Percentiles rank a stretch among this genome's conserved stretches.
Conservation (phyloP, 2,113 vertebrate species). For the Coptodon rendalli region DNA sequence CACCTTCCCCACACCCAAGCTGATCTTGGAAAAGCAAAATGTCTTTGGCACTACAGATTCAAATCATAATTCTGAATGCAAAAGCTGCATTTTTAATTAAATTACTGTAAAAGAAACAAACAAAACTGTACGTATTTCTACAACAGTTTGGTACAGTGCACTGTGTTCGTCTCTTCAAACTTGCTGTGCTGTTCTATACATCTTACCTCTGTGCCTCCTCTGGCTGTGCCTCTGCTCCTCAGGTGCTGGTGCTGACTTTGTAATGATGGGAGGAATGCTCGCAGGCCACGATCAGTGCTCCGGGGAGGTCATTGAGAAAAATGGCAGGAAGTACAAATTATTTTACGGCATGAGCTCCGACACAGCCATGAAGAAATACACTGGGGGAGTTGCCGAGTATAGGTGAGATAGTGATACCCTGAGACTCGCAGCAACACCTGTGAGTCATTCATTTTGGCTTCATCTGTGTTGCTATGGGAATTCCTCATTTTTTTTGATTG, state of each 20-base stretch:
- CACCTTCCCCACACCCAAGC: not conserved
- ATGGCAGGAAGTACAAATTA: conserved; percentile 91
- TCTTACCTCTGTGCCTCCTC: not conserved
- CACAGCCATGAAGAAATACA: conserved; percentile 96
- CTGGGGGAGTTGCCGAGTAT: conserved; percentile 92
- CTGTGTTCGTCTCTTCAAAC: not conserved
- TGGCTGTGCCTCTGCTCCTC: not conserved
- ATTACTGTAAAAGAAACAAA: not conserved
- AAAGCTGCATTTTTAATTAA: not conserved
- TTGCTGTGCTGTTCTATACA: not conserved
- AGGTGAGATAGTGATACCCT: conserved; percentile 69
- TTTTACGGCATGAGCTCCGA: conserved; percentile 99
- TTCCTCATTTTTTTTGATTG: not conserved
- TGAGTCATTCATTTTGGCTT: not conserved
- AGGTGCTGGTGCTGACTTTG: conserved; percentile 96
- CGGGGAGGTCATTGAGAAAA: conserved; percentile 88
- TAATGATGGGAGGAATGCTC: conserved; percentile 98
- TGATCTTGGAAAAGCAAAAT: not conserved
- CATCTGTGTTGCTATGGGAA: not conserved
- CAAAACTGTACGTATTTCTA: not conserved
- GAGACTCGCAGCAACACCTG: not conserved
- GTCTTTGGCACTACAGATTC: not conserved
- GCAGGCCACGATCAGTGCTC: conserved; percentile 95
- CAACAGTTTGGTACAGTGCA: not conserved
- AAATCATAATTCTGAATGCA: not conserved